Evolutionary conservation across 1,140 invertebrate genomes (phyloP), one percentile per base, ranked within the genome.

Genomic region (Pteromalus puparum): DNA sequence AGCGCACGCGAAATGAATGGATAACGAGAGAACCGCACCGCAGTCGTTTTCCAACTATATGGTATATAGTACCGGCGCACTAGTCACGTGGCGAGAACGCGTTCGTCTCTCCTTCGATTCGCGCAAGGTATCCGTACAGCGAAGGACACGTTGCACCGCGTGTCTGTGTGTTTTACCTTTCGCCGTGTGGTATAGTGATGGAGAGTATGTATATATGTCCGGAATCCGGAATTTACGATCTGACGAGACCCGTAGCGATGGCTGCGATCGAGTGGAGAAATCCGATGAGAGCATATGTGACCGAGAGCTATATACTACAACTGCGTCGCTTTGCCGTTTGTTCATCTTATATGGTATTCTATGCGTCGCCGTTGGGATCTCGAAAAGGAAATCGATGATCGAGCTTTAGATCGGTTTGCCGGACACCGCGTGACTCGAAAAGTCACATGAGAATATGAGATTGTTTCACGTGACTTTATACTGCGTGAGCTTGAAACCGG

Each of bases 161-260:
- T n/a, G 61, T n/a, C 18, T 67, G 1, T 24, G 61, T 26, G 65
- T 26, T 68, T 6, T 28, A 5, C 81, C 81, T 83, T 83, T 77
- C 81, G 73, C 80, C 70, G 1, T 38, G 26, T 7, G 65, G n/a
- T 68, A n/a, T n/a, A 53, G 48, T 18, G 13, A 34, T 21, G 13
- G 13, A 53, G 48, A 53, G 48, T 18, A 53, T 18, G 13, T 9
- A 18, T 53, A 18, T 15, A 24, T 18, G 34, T n/a, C n/a, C 0
- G 73, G 72, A 82, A 74, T 65, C 72, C 81, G 48, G 81, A 82
- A 82, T 82, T 65, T 13, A 21, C 21, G 24, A 75, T 28, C 81
- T 67, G 53, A 77, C 48, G 53, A 75, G 53, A 82, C 81, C 46
- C 38, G 73, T 38, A 3, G 13, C 26, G 46, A 12, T 7, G 74